Evolutionary conservation across 2,113 vertebrate genomes (phyloP).

Genomic region (Ibidorhyncha struthersii): DNA sequence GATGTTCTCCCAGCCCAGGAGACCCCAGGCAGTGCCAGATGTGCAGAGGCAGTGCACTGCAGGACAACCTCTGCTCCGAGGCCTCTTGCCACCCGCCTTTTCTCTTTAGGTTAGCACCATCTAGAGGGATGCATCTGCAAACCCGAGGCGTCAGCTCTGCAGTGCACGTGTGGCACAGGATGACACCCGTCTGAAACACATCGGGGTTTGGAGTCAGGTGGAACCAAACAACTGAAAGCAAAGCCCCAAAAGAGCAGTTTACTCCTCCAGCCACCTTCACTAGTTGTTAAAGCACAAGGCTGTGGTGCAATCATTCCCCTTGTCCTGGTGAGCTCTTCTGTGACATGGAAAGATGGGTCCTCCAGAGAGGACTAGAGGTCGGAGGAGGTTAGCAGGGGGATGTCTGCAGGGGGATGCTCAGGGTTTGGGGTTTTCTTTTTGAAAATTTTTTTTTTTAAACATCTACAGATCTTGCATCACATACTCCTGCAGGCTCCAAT

Average conservation of each 20-base stretch:
- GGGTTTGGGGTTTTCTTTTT: fast-evolving
- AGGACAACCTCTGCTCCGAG: background rate
- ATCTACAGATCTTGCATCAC: background rate
- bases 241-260: background rate
- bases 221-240: background rate
- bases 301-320: background rate
- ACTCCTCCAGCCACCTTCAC: fast-evolving
- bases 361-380: background rate
- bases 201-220: fast-evolving
- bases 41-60: background rate
- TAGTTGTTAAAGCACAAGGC: background rate
- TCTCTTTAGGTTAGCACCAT: slow-evolving; percentile 69
- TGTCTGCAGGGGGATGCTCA: background rate
- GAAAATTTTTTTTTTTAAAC: background rate
- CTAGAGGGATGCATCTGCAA: slow-evolving; percentile 51
- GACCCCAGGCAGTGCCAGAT: background rate
- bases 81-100: background rate
- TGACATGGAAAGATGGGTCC: background rate
- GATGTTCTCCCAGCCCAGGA: background rate
- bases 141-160: background rate
- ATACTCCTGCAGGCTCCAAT: background rate
- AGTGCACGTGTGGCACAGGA: background rate
- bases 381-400: fast-evolving
- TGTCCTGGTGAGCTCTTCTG: background rate
- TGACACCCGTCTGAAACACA: fast-evolving